Evolutionary conservation across 2,797 vertebrate species (phyloP).

Genomic region (Coracias cyanogaster): DNA sequence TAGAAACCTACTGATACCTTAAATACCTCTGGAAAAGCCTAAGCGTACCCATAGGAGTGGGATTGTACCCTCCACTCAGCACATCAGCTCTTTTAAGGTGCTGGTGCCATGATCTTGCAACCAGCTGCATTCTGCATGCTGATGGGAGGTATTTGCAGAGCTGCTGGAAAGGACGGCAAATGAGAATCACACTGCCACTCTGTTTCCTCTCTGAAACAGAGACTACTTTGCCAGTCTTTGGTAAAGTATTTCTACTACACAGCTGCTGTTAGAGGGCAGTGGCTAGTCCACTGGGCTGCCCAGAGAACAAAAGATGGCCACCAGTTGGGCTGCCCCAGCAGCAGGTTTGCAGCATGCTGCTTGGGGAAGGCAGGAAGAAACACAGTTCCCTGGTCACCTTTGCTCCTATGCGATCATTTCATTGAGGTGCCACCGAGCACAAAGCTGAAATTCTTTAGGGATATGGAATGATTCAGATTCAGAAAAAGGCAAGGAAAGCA

Average conservation of each 20-base stretch:
- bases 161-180: not conserved
- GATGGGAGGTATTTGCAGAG: not conserved
- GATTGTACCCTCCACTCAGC: not conserved
- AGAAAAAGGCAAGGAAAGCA: not conserved
- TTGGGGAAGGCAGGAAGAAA: not conserved
- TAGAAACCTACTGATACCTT: not conserved
- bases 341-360: not conserved
- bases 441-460: not conserved
- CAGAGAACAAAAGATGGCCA: not conserved
- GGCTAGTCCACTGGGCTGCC: not conserved
- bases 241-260: not conserved
- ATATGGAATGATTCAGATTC: not conserved
- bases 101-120: not conserved
- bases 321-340: not conserved
- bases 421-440: not conserved
- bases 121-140: not conserved
- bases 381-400: not conserved
- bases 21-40: not conserved
- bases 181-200: not conserved
- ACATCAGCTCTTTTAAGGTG: not conserved
- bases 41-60: not conserved
- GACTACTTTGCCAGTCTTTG: not conserved
- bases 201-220: not conserved
- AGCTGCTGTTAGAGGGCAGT: not conserved
- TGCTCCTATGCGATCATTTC: not conserved